Conservation (phyloP, 2,797 vertebrate genomes). For the Octomys mimax region DNA sequence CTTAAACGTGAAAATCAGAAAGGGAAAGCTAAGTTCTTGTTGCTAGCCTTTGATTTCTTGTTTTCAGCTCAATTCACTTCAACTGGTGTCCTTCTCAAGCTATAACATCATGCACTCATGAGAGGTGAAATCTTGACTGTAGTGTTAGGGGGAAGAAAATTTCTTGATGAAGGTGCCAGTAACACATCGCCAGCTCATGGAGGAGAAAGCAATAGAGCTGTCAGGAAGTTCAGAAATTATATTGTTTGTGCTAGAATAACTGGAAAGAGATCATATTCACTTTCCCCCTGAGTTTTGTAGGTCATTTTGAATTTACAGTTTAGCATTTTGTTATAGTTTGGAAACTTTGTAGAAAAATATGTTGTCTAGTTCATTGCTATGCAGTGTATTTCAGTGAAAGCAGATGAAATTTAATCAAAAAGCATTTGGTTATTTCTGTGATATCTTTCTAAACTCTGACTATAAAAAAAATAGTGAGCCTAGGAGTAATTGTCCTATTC, state of each 20-base stretch:
- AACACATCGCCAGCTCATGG: slow-evolving; percentile 83
- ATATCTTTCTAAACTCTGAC: background rate
- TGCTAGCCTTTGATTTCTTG: slow-evolving; percentile 71
- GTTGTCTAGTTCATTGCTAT: slow-evolving; percentile 75
- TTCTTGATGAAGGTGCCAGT: slow-evolving; percentile 85
- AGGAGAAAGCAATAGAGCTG: slow-evolving; percentile 89
- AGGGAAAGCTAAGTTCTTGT: slow-evolving; percentile 70
- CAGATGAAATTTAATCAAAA: slow-evolving; percentile 36
- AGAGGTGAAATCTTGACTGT: slow-evolving; percentile 87
- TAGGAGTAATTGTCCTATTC: background rate
- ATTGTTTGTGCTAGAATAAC: slow-evolving; percentile 88
- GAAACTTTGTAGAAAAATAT: slow-evolving; percentile 80
- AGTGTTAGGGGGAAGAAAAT: slow-evolving; percentile 84
- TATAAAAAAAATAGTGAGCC: background rate
- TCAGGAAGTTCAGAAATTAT: slow-evolving; percentile 90
- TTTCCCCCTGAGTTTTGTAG: slow-evolving; percentile 86
- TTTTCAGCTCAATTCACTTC: slow-evolving; percentile 77
- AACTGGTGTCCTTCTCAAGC: slow-evolving; percentile 78
- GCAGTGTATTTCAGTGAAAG: slow-evolving; percentile 69
- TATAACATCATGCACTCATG: slow-evolving; percentile 82
- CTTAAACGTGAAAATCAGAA: background rate
- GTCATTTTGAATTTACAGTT: slow-evolving; percentile 86
- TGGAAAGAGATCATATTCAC: slow-evolving; percentile 84
- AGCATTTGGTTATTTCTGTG: background rate
- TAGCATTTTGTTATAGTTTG: slow-evolving; percentile 83